Conservation (phyloP, 2,888 invertebrate species). For the Hofmannophila pseudospretella region DNA sequence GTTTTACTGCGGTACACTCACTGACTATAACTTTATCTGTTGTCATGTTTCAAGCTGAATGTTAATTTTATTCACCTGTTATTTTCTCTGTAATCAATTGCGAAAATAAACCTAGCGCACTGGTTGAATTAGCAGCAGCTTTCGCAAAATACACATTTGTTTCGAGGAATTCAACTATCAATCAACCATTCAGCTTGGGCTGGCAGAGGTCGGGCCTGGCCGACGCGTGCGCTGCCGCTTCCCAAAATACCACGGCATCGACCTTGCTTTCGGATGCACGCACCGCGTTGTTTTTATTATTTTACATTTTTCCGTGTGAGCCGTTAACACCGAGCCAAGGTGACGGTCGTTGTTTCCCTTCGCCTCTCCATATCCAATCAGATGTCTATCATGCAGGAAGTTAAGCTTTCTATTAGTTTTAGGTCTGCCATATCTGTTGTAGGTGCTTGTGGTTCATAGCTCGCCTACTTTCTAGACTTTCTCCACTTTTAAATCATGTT, state of each 20-base stretch:
- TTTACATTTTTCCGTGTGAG: slow-evolving; percentile 54
- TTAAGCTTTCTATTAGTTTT: no score
- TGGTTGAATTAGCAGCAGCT: slow-evolving; percentile 30
- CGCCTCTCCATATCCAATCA: neutral
- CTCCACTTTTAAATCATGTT: no score
- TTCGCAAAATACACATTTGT: slow-evolving; percentile 35
- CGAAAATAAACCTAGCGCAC: slow-evolving; percentile 14
- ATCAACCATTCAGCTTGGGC: slow-evolving; percentile 53
- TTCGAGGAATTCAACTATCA: slow-evolving; percentile 52
- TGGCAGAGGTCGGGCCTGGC: slow-evolving; percentile 39
- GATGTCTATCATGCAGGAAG: neutral
- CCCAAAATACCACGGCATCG: slow-evolving; percentile 70
- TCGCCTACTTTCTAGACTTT: no score
- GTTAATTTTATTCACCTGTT: no score
- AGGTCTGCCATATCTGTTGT: no score
- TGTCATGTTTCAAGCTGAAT: no score
- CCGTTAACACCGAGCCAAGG: slow-evolving; percentile 48
- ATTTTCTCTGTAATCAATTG: neutral
- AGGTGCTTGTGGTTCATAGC: no score
- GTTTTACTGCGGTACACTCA: no score
- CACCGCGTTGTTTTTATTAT: slow-evolving; percentile 64
- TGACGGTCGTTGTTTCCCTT: slow-evolving; percentile 45
- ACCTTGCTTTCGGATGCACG: slow-evolving; percentile 68
- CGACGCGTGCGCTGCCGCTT: slow-evolving; percentile 39
- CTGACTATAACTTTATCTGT: no score